Evolutionary conservation across 2,888 invertebrate genomes (phyloP), one percentile per base, ranked within the genome.

Genomic region (Allacma fusca): DNA sequence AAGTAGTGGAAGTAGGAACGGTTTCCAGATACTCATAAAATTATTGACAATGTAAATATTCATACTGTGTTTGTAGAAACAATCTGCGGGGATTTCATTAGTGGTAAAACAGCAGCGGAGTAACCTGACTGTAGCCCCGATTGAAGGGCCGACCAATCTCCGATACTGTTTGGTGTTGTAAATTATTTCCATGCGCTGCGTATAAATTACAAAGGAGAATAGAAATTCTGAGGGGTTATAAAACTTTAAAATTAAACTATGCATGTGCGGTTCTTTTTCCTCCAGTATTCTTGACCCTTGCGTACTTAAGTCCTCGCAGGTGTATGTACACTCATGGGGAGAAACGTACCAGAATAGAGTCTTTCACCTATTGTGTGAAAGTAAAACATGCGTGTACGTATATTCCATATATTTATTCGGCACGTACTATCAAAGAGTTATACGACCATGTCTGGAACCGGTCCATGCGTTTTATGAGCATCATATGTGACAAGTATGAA

Each of bases 151-250:
- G n/a, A n/a, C n/a, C n/a, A n/a, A n/a, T n/a, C n/a, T n/a, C n/a
- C n/a, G n/a, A n/a, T n/a, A n/a, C n/a, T 34, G 34, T 4, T 34
- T 34, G 34, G 34, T 34, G 62, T 62, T 62, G 62, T 62, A 62
- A 62, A 62, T 62, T 62, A 62, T 62, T 62, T 57, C 57, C 21
- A 19, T 21, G 57, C 57, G 57, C 57, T 57, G 57, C 5, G 34
- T 34, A 34, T 34, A n/a, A 50, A n/a, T 50, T 50, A 50, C 23
- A 62, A 62, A 23, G 13, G 62, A 9, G 62, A 21, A 24, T n/a
- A 62, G 26, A 62, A n/a, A 12, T 50, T 50, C 50, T n/a, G 24
- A 62, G 26, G 62, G 62, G 62, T n/a, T 19, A 62, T 62, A 62
- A 62, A 62, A 62, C 23, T 24, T 23, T 62, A 62, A 62, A 62